These are phyloP conservation scores for Ligdia adustata DNA, from an alignment of 2,888 invertebrate species.

Conservation along the genomic window DNA sequence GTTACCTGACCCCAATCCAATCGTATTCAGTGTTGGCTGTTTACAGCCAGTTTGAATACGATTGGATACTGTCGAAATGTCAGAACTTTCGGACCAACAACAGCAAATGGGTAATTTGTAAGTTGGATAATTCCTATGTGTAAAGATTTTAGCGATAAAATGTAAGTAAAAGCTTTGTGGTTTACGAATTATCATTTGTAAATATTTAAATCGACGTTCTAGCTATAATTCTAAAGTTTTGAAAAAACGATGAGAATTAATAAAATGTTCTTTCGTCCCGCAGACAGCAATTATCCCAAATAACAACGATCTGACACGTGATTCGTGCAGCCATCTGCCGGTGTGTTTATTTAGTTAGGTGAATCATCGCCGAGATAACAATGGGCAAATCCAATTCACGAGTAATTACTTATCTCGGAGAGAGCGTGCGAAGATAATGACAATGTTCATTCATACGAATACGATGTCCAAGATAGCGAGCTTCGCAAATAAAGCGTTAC, in stretches of 20 bases:
- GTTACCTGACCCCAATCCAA: conserved; percentile 5
- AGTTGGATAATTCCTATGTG: no score
- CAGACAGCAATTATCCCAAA: neutral
- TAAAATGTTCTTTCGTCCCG: neutral
- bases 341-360: conserved; percentile 46
- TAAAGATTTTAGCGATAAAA: no score
- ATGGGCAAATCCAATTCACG: conserved; percentile 51
- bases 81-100: no score
- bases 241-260: no score
- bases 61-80: no score
- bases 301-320: conserved; percentile 6
- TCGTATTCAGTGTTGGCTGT: neutral
- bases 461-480: conserved; percentile 1
- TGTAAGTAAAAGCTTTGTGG: no score
- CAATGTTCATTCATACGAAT: conserved; percentile 29
- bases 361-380: conserved; percentile 53
- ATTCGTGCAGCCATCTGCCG: conserved; percentile 20
- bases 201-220: no score
- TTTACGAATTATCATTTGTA: no score
- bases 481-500: conserved; percentile 1
- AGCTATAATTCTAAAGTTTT: no score
- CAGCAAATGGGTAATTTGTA: no score
- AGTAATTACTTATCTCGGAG: conserved; percentile 51
- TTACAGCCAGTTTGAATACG: no score
- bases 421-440: conserved; percentile 40